Base-by-base conservation (phyloP, 2,888 invertebrate genomes). In the Anarsia innoxiella region DNA sequence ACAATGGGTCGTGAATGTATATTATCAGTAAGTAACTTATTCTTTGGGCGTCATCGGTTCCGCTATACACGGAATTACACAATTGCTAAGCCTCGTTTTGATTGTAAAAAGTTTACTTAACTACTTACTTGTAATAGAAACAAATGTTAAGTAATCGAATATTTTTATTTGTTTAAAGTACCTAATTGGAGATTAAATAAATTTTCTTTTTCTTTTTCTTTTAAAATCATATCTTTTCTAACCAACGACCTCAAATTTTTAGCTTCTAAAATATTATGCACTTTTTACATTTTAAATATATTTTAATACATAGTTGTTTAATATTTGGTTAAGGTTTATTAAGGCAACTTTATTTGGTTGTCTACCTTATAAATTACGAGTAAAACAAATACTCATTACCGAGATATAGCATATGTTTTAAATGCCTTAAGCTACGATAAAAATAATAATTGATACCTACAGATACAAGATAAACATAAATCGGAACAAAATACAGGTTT, bases 1-100 rank as follows among this genome's bases (percentile, higher is more conserved):
- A n/a, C 19, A 19, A 19, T 19, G 19, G 19, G 6, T 6, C 19
- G 4, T 19, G 19, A n/a, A n/a, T n/a, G n/a, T 19, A 19, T 6
- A 6, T 19, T 19, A 19, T 19, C 19, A 19, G 49, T 41, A 12
- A 19, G 35, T 36, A 31, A 36, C 34, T 55, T 47, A 59, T 19
- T 19, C 4, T 5, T 45, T 45, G 45, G 49, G 59, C 59, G 66
- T 62, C 67, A 62, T 66, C 62, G 60, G 48, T 53, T 59, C 53
- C 47, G 49, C 46, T 16, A 27, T 50, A 51, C 53, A 19, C 55
- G 53, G 48, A 51, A 60, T 65, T 62, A 60, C 57, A 54, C 59
- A 65, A 67, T 54, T 41, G 50, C 36, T 31, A 39, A 53, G 60
- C 49, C 44, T 37, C 62, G 62, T 63, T 66, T 47, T 41, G 36